Percentiles rank a stretch among this genome's conserved stretches.
These are phyloP conservation scores for Platycnemis pennipes DNA, from an alignment of 2,888 invertebrate species.

Conservation along the genomic window DNA sequence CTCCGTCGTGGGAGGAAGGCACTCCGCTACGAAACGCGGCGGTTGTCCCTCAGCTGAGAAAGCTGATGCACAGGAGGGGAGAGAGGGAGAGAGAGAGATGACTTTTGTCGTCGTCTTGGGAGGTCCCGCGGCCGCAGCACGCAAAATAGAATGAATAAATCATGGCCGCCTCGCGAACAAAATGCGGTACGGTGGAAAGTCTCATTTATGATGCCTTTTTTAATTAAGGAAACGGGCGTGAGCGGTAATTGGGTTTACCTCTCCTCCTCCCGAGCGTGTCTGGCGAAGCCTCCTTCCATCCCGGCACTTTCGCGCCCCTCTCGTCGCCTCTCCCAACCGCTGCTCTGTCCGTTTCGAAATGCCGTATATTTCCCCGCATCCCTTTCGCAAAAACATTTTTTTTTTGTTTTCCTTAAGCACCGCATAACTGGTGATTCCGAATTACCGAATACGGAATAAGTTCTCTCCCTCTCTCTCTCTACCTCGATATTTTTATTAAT, in stretches of 20 bases:
- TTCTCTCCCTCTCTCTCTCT: not conserved
- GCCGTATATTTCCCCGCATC: not conserved
- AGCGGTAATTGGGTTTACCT: constrained; percentile 28
- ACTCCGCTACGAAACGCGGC: not conserved
- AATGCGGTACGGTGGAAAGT: constrained; percentile 10
- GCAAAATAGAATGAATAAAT: constrained; percentile 16
- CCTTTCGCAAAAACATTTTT: not conserved
- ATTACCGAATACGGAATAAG: not conserved
- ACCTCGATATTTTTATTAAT: not conserved
- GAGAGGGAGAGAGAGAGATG: not conserved
- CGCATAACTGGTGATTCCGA: not conserved
- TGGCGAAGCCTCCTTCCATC: not conserved
- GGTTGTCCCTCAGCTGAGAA: not conserved
- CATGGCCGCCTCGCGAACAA: not conserved
- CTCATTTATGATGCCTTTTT: constrained; percentile 39
- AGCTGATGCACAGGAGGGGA: too few relatives aligned
- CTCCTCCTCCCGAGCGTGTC: not conserved
- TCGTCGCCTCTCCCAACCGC: too few relatives aligned
- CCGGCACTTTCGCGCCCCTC: not conserved
- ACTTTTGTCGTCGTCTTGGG: constrained; percentile 22
- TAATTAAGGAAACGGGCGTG: constrained; percentile 27
- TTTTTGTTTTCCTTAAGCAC: not conserved
- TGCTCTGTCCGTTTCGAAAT: not conserved
- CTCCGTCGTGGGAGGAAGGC: too few relatives aligned
- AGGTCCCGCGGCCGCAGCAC: not conserved